Conservation (phyloP, 2,797 vertebrate species). For the Petrocephalus schoutedeni region DNA sequence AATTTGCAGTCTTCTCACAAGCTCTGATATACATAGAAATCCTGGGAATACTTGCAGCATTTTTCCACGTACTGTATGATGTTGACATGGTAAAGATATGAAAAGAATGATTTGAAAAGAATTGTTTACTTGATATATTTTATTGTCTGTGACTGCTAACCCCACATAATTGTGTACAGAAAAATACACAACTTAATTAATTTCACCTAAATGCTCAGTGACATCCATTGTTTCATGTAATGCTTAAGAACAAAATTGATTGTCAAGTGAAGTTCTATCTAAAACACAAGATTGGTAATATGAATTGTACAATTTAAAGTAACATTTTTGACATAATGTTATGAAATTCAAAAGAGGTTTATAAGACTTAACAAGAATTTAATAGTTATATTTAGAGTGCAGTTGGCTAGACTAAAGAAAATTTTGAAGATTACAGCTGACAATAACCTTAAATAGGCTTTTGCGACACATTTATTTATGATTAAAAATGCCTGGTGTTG, state of each 20-base stretch:
- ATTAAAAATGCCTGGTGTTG: not conserved
- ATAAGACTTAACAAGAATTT: not conserved
- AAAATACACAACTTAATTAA: not conserved
- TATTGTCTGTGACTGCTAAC: not conserved
- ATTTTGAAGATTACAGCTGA: not conserved
- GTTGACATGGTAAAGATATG: conserved; percentile 39
- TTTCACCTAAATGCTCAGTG: not conserved
- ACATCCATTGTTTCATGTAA: not conserved
- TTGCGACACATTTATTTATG: not conserved
- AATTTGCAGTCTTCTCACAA: not conserved
- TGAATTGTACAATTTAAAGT: not conserved
- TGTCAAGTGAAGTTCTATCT: not conserved
- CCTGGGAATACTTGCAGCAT: conserved; percentile 69
- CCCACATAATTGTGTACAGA: conserved; percentile 6
- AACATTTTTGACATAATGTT: not conserved
- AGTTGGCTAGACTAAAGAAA: not conserved
- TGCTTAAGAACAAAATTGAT: not conserved
- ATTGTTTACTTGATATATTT: not conserved
- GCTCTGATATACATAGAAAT: conserved; percentile 55
- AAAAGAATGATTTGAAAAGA: not conserved
- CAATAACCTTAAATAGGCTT: not conserved
- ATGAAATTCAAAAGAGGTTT: not conserved
- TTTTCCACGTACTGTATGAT: conserved; percentile 65
- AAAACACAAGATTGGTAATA: not conserved
- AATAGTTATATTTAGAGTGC: not conserved